Evolutionary conservation across 2,888 invertebrate genomes (phyloP).

Genomic region (Desoria tigrina): DNA sequence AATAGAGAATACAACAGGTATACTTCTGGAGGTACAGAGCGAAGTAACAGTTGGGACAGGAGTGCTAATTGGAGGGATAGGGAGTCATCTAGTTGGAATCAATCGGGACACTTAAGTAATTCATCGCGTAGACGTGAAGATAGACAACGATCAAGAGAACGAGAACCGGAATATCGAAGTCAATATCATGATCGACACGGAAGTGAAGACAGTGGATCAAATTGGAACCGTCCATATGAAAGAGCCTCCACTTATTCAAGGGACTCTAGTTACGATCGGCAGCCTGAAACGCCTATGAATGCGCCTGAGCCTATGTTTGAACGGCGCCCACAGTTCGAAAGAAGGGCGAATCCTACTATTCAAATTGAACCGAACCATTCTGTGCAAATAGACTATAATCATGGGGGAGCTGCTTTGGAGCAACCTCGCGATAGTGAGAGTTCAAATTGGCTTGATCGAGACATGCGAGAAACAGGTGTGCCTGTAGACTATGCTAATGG

Average conservation of each 20-base stretch:
- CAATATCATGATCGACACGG: not conserved
- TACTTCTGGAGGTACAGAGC: not conserved
- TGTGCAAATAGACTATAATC: conserved; percentile 25
- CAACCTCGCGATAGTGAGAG: not conserved
- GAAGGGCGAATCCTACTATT: conserved; percentile 10
- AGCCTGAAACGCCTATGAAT: not conserved
- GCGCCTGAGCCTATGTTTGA: conserved; percentile 2
- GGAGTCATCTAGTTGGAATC: not conserved
- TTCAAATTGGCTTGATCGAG: not conserved
- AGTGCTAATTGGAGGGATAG: not conserved
- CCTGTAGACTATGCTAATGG: too few relatives aligned
- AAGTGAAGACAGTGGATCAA: not conserved
- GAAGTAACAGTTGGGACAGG: not conserved
- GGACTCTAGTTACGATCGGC: not conserved
- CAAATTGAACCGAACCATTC: conserved; percentile 4
- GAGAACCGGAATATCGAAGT: not conserved
- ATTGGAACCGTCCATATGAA: not conserved
- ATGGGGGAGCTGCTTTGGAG: conserved; percentile 11
- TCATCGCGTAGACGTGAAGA: too few relatives aligned
- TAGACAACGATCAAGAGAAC: not conserved
- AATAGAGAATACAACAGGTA: not conserved
- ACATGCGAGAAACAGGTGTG: not conserved
- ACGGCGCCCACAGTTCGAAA: conserved; percentile 9
- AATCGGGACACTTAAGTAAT: too few relatives aligned
- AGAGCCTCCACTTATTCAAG: not conserved